These are phyloP conservation scores for Echinarachnius parma DNA, from an alignment of 53 echinoderm and acorn worm genomes.

Conservation along the genomic window DNA sequence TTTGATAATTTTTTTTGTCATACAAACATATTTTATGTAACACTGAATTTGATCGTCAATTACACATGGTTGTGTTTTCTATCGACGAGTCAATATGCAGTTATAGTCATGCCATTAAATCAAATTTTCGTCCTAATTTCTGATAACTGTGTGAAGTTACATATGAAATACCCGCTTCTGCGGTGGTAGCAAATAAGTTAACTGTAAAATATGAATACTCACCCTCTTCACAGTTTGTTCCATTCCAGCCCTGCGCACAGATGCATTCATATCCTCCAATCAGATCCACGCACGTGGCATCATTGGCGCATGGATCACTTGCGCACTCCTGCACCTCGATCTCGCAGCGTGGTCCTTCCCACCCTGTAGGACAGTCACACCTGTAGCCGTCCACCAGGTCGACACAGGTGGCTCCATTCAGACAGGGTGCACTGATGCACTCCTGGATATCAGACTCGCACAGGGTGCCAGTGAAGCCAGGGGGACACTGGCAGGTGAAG, in stretches of 20 bases:
- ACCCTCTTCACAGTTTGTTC: slow-evolving; percentile 52
- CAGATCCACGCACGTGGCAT: slow-evolving; percentile 47
- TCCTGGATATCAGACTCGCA: slow-evolving; percentile 52
- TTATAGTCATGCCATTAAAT: too few species aligned
- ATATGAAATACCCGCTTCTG: too few species aligned
- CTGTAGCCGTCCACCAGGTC: slow-evolving; percentile 53
- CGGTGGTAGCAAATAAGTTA: too few species aligned
- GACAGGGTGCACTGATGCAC: slow-evolving; percentile 54
- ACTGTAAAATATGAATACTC: background rate
- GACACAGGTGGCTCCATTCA: slow-evolving; percentile 54
- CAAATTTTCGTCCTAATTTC: too few species aligned
- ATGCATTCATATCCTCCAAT: slow-evolving; percentile 38
- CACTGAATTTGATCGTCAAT: too few species aligned
- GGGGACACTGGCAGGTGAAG: slow-evolving; percentile 39
- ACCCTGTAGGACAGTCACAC: slow-evolving; percentile 54
- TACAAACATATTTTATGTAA: too few species aligned
- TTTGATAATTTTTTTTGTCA: too few species aligned
- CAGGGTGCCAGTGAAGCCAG: slow-evolving; percentile 40
- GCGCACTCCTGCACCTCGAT: slow-evolving; percentile 51
- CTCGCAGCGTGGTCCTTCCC: slow-evolving; percentile 47
- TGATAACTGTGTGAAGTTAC: too few species aligned
- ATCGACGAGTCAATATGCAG: too few species aligned
- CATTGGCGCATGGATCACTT: slow-evolving; percentile 43
- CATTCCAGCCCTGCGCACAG: slow-evolving; percentile 50
- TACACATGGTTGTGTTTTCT: too few species aligned